phyloP scores from a whole-genome alignment of 2,888 invertebrate genomes.

The Zele albiditarsus region DNA sequence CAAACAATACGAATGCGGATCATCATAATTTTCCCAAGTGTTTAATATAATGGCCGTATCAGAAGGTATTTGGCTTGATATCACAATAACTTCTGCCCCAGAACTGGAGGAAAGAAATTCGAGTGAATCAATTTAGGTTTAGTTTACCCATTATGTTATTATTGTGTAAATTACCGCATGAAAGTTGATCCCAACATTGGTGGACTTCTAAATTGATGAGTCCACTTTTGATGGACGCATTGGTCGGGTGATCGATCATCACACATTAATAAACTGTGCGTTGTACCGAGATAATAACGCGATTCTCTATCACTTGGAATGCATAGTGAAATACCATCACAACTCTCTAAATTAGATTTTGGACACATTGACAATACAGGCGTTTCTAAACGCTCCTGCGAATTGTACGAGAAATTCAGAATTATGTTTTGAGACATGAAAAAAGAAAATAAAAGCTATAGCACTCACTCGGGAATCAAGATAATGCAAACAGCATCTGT shows the following conservation, averaged over 20 bases:
- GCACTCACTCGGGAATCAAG: conserved; percentile 62
- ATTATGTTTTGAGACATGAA: conserved; percentile 9
- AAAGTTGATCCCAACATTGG: conserved; percentile 73
- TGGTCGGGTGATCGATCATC: conserved; percentile 61
- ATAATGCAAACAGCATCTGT: conserved; percentile 66
- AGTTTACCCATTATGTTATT: neutral
- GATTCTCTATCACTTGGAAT: conserved; percentile 59
- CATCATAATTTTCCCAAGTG: conserved; percentile 60
- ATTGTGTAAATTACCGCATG: conserved; percentile 65
- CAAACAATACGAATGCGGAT: conserved; percentile 60
- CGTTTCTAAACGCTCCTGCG: conserved; percentile 53
- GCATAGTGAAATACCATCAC: conserved; percentile 62
- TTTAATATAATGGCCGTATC: conserved; percentile 65
- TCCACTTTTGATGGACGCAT: conserved; percentile 75
- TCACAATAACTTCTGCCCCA: conserved; percentile 60
- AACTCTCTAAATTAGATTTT: conserved; percentile 60
- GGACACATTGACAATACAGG: conserved; percentile 64
- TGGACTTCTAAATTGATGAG: conserved; percentile 75
- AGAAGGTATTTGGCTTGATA: conserved; percentile 63
- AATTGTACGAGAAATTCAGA: conserved; percentile 3
- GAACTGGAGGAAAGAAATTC: conserved; percentile 50
- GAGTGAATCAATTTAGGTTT: neutral
- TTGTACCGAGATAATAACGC: conserved; percentile 63
- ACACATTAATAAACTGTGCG: conserved; percentile 64
- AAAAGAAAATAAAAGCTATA: neutral